Conservation (phyloP, 2,797 vertebrate species). For the Microchirus variegatus region DNA sequence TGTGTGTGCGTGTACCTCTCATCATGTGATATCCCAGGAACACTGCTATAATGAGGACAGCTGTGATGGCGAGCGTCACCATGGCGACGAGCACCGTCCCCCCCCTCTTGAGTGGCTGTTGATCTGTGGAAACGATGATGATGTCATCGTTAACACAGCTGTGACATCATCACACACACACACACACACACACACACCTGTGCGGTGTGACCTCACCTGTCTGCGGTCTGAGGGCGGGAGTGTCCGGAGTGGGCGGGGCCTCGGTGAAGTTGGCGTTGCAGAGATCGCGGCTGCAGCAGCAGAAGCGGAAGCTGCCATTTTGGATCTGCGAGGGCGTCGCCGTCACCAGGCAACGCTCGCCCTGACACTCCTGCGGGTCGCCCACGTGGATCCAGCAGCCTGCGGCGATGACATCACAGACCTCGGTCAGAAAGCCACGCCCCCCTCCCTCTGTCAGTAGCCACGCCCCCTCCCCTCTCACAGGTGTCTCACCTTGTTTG, state of each 20-base stretch:
- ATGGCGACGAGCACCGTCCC: conserved; percentile 89
- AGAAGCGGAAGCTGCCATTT: conserved; percentile 91
- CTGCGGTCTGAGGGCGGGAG: conserved; percentile 77
- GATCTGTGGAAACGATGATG: conserved; percentile 79
- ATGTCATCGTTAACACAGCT: conserved; percentile 7
- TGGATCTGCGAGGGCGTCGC: conserved; percentile 87
- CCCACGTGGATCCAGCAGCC: conserved; percentile 93
- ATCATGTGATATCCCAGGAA: conserved; percentile 93
- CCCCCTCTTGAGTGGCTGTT: conserved; percentile 82
- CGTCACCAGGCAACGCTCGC: conserved; percentile 90
- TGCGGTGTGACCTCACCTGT: conserved; percentile 33
- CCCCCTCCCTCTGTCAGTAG: not conserved
- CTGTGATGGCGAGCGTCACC: conserved; percentile 87
- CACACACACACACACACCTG: not conserved
- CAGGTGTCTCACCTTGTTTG: conserved; percentile 86
- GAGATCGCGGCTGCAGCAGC: conserved; percentile 91
- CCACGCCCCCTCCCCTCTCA: too few species aligned
- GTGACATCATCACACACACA: conserved; percentile 6
- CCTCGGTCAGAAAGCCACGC: too few species aligned
- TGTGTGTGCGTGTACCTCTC: conserved; percentile 78
- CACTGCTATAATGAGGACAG: conserved; percentile 86
- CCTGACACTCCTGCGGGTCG: conserved; percentile 89
- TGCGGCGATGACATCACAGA: conserved; percentile 47
- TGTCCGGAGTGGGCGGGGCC: conserved; percentile 68
- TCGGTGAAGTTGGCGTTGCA: conserved; percentile 89